Evolutionary conservation across 2,888 invertebrate species (phyloP).

Genomic region (Campoplex nolae): DNA sequence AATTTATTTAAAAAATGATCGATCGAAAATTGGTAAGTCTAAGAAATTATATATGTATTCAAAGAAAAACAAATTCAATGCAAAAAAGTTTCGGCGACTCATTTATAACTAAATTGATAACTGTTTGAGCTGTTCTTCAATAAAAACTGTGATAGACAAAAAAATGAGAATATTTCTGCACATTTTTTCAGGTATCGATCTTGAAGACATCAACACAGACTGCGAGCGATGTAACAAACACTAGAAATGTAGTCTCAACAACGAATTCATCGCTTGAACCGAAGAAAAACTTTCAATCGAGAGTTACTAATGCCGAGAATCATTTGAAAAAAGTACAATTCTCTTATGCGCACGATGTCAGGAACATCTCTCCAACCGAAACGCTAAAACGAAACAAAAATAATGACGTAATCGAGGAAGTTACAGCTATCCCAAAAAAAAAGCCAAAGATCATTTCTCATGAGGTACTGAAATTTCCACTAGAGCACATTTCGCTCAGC

Average conservation of each 20-base stretch:
- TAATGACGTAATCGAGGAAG: not conserved
- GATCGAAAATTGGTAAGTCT: no score
- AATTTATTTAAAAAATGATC: no score
- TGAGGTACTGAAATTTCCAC: constrained; percentile 21
- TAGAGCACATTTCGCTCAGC: not conserved
- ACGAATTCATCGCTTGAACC: not conserved
- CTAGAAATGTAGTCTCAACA: not conserved
- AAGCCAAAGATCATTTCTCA: constrained; percentile 39
- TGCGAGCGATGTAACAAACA: not conserved
- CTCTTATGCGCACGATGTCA: not conserved
- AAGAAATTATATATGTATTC: no score
- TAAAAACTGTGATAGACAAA: not conserved
- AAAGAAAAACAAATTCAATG: no score
- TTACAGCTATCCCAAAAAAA: constrained; percentile 20
- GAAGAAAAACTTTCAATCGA: not conserved
- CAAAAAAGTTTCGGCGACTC: no score
- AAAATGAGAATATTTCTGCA: not conserved
- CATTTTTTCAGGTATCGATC: not conserved
- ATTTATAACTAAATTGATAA: not conserved
- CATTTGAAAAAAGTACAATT: constrained; percentile 9
- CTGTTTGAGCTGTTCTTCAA: not conserved
- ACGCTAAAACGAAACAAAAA: constrained; percentile 11
- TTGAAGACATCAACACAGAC: not conserved
- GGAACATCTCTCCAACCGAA: not conserved
- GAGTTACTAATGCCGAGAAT: constrained; percentile 3